Evolutionary conservation across 2,113 vertebrate genomes (phyloP).

Genomic region (Rhinichthys klamathensis): DNA sequence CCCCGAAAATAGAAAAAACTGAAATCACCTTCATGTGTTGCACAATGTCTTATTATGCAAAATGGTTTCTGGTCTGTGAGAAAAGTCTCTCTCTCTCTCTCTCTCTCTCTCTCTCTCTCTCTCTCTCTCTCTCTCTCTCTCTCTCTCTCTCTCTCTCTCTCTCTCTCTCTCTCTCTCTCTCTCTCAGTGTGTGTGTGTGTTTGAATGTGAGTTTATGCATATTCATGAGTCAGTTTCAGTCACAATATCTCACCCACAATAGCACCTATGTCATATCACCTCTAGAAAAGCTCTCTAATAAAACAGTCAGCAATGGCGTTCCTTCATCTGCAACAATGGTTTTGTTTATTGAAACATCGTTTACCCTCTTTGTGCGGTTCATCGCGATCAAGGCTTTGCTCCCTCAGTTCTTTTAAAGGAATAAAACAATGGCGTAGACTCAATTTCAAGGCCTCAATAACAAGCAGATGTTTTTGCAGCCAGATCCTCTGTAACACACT

Average conservation of each 20-base stretch:
- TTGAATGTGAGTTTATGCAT: no score
- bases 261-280: no score
- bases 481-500: neutral
- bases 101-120: no score
- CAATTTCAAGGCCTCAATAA: conserved; percentile 9
- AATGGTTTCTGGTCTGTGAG: neutral
- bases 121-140: no score
- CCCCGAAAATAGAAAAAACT: neutral
- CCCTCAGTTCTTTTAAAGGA: conserved; percentile 2
- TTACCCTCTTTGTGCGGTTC: neutral
- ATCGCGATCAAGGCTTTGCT: neutral
- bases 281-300: no score
- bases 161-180: no score
- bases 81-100: no score
- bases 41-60: neutral
- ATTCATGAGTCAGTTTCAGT: no score
- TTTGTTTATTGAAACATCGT: neutral
- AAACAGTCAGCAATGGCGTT: no score
- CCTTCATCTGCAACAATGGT: neutral
- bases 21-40: neutral
- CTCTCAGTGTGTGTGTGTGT: no score
- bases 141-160: no score
- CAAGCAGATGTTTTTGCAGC: conserved; percentile 38
- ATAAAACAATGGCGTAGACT: neutral
- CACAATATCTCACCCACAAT: no score